Conservation (phyloP, 2,888 invertebrate species). For the Automeris io region DNA sequence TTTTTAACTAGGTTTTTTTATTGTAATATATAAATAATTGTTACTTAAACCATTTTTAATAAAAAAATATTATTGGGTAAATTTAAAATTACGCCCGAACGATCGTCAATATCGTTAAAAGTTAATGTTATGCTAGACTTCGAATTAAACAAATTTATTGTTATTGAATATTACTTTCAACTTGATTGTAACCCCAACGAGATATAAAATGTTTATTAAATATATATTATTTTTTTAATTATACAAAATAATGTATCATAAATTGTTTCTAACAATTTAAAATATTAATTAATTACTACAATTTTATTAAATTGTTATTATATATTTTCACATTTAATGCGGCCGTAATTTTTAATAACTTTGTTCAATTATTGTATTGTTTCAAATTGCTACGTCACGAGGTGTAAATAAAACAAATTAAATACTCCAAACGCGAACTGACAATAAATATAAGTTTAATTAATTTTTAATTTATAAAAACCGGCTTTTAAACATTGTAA, state of each 20-base stretch:
- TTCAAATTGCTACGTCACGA: slow-evolving; percentile 1
- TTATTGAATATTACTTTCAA: slow-evolving; percentile 7
- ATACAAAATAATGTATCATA: slow-evolving; percentile 10
- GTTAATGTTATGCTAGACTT: slow-evolving; percentile 5
- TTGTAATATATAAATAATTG: slow-evolving; percentile 22
- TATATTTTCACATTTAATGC: slow-evolving; percentile 1
- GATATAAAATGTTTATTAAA: slow-evolving; percentile 13
- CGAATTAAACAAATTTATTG: slow-evolving; percentile 4
- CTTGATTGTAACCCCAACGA: slow-evolving; percentile 7
- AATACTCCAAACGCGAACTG: slow-evolving; percentile 75
- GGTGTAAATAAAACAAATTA: slow-evolving; percentile 18
- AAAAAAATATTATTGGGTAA: slow-evolving; percentile 39
- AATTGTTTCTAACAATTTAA: slow-evolving; percentile 7
- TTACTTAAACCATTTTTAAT: slow-evolving; percentile 31
- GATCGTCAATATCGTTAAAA: slow-evolving; percentile 9
- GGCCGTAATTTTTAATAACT: not conserved
- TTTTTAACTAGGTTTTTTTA: slow-evolving; percentile 41
- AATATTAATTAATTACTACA: not conserved
- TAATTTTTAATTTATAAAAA: slow-evolving; percentile 54
- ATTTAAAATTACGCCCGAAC: slow-evolving; percentile 46
- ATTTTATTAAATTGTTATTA: slow-evolving; percentile 1
- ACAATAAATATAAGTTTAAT: slow-evolving; percentile 71
- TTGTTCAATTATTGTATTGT: slow-evolving; percentile 2
- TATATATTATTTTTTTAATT: slow-evolving; percentile 13
- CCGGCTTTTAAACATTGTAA: slow-evolving; percentile 43